These are phyloP conservation scores for Saimiri boliviensis DNA, from an alignment of 2,113 vertebrate genomes.

Conservation along the genomic window DNA sequence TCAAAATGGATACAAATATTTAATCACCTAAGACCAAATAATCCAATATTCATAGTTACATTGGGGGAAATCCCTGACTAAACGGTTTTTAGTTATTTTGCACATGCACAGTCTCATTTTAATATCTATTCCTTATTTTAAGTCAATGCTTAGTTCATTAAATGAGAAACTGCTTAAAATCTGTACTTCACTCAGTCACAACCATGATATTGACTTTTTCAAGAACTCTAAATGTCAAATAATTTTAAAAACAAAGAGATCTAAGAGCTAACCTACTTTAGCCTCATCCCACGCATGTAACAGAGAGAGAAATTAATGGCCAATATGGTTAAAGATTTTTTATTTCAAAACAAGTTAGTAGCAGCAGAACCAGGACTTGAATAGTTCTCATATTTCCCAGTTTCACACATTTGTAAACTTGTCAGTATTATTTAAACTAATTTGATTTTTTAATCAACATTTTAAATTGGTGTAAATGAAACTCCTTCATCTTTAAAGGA, in stretches of 20 bases:
- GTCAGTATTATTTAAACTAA: not conserved
- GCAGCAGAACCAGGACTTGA: not conserved
- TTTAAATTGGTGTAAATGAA: not conserved
- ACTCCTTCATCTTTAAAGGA: not conserved
- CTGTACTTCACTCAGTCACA: not conserved
- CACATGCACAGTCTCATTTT: not conserved
- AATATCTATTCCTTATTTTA: not conserved
- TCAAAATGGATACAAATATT: not conserved
- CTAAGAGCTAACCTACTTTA: not conserved
- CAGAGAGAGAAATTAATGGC: not conserved
- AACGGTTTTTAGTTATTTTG: not conserved
- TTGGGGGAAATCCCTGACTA: not conserved
- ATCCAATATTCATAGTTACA: not conserved
- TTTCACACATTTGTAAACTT: not conserved
- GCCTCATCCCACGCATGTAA: not conserved
- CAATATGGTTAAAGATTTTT: not conserved
- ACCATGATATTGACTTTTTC: not conserved
- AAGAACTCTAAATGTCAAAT: not conserved
- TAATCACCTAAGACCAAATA: not conserved
- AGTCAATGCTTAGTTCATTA: not conserved
- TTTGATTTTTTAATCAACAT: not conserved
- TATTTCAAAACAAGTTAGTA: not conserved
- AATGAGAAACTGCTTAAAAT: not conserved
- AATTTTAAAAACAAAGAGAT: not conserved
- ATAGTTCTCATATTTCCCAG: not conserved